Evolutionary conservation across 2,888 invertebrate species (phyloP).

Genomic region (Autographa gamma): DNA sequence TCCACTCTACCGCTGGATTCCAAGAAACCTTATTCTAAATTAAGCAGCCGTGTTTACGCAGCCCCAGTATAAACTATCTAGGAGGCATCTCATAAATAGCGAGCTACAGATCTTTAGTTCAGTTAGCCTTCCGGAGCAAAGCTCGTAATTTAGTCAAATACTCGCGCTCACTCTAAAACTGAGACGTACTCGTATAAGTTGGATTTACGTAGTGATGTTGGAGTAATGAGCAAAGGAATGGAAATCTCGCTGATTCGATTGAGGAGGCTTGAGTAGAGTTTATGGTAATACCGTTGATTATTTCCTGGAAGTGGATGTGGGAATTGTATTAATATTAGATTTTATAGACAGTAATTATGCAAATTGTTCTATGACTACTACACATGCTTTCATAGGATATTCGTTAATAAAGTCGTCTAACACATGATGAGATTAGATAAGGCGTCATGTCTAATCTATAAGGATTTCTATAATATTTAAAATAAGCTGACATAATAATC

Average conservation of each 20-base stretch:
- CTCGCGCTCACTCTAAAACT: constrained; percentile 37
- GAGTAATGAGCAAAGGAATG: constrained; percentile 44
- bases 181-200: constrained; percentile 45
- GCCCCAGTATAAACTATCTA: constrained; percentile 51
- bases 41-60: constrained; percentile 52
- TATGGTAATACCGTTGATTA: constrained; percentile 46
- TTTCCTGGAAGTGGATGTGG: constrained; percentile 38
- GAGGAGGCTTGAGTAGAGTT: constrained; percentile 35
- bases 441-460: too few species aligned
- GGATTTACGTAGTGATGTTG: constrained; percentile 30
- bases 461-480: too few species aligned
- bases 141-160: constrained; percentile 63
- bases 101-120: constrained; percentile 48
- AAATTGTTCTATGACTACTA: neutral
- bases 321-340: constrained; percentile 46
- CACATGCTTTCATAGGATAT: neutral
- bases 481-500: too few species aligned
- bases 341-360: constrained; percentile 7
- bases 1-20: constrained; percentile 14
- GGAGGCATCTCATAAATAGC: constrained; percentile 54
- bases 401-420: neutral
- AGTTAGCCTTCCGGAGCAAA: constrained; percentile 50
- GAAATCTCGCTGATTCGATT: constrained; percentile 38
- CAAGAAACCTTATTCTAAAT: constrained; percentile 40
- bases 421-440: too few species aligned